Percentiles rank a stretch among this genome's conserved stretches.
Evolutionary conservation across 2,888 invertebrate species (phyloP).

Genomic region (Invenusta paracnida): DNA sequence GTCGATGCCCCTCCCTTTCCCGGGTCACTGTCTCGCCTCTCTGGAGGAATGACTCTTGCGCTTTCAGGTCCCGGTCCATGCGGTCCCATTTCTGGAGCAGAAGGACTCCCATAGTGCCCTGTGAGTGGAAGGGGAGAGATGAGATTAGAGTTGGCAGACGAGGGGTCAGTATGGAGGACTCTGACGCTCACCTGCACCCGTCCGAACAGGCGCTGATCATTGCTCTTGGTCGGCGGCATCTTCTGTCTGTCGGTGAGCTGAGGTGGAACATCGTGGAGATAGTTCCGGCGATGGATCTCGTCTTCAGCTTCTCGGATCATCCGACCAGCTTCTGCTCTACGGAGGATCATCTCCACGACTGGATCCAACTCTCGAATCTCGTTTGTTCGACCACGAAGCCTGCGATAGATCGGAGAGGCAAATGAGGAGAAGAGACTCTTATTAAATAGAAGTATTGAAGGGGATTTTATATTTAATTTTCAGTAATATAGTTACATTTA

Average conservation of each 20-base stretch:
- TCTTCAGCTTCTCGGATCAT: constrained; percentile 49
- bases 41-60: not conserved
- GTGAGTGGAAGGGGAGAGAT: not conserved
- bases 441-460: too few species aligned
- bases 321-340: constrained; percentile 52
- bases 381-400: constrained; percentile 51
- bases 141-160: too few species aligned
- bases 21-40: not conserved
- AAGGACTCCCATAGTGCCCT: constrained; percentile 32
- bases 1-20: not conserved
- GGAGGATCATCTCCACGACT: constrained; percentile 54
- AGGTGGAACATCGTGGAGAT: not conserved
- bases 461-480: too few species aligned
- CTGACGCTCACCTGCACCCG: constrained; percentile 52
- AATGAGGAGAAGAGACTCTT: too few species aligned
- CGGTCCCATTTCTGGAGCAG: constrained; percentile 17
- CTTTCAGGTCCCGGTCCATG: constrained; percentile 21
- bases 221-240: constrained; percentile 36
- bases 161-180: too few species aligned
- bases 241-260: not conserved
- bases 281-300: not conserved
- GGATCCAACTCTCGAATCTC: constrained; percentile 51
- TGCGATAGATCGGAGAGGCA: constrained; percentile 47
- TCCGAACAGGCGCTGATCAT: constrained; percentile 52
- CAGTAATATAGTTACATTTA: too few species aligned